These are phyloP conservation scores for Crocuta crocuta DNA, from an alignment of 2,113 vertebrate genomes.

Conservation along the genomic window DNA sequence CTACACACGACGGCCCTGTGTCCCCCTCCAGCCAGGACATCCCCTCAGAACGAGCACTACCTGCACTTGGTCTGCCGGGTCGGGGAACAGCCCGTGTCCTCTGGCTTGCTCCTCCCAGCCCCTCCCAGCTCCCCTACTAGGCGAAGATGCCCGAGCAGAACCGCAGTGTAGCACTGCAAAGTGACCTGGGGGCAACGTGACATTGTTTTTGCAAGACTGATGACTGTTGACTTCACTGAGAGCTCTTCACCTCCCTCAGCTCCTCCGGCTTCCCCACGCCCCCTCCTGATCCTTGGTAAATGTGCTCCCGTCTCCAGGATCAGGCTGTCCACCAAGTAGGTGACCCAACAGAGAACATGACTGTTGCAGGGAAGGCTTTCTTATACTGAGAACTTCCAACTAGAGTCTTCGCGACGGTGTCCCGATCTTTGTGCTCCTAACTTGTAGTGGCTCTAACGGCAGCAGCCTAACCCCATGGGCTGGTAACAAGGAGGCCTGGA, in stretches of 20 bases:
- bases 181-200: background rate
- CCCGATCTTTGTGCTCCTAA: background rate
- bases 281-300: background rate
- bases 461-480: background rate
- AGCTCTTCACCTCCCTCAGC: background rate
- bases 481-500: background rate
- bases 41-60: too few species aligned
- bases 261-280: background rate
- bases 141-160: background rate
- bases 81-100: accelerated
- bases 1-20: background rate
- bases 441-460: too few species aligned
- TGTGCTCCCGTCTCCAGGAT: background rate
- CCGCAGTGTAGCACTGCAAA: background rate
- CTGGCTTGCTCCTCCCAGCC: background rate
- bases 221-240: background rate
- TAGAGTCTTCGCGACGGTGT: background rate
- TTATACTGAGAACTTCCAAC: background rate
- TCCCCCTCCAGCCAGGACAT: background rate
- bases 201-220: background rate
- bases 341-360: background rate
- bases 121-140: too few species aligned
- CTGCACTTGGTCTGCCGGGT: background rate
- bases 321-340: background rate
- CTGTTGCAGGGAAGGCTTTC: background rate